A percentile compares a stretch with the other conserved stretches of the same genome.
phyloP scores from a whole-genome alignment of 2,797 vertebrate genomes.

The Crocodylus rhombifer region DNA sequence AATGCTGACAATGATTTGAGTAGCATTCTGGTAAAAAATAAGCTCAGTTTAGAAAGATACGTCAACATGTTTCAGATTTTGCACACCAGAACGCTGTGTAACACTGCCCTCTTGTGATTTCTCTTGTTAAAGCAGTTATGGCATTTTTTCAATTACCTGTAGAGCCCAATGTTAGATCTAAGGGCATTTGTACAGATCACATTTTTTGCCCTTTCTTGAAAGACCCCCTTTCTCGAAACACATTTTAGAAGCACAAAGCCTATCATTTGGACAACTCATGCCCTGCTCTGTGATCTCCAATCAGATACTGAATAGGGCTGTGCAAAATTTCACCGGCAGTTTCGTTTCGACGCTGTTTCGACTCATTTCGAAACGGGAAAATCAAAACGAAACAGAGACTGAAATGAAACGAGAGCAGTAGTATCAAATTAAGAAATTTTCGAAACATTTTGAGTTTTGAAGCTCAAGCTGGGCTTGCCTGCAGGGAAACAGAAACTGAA shows the following conservation, averaged over 20 bases:
- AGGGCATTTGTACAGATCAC: neutral
- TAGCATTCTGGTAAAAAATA: constrained; percentile 28
- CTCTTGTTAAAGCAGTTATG: constrained; percentile 56
- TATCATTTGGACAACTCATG: neutral
- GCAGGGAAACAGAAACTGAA: no score
- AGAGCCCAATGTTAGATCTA: neutral
- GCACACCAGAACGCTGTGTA: constrained; percentile 70
- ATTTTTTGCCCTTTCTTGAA: neutral
- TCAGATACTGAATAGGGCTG: neutral
- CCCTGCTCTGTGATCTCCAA: neutral
- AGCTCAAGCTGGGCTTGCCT: no score
- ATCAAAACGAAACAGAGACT: no score
- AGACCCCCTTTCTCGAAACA: neutral
- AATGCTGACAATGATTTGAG: constrained; percentile 29
- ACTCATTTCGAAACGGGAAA: no score
- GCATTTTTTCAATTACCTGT: neutral
- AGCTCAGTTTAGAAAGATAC: constrained; percentile 5
- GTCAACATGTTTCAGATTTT: constrained; percentile 13
- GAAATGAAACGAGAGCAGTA: no score
- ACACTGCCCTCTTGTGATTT: constrained; percentile 83
- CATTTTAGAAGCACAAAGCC: neutral
- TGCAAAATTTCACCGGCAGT: no score
- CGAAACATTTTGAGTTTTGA: no score
- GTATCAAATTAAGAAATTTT: no score
- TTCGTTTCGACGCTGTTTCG: no score